Conservation (phyloP, 2,888 invertebrate genomes). For the Dinocampus coccinellae region DNA sequence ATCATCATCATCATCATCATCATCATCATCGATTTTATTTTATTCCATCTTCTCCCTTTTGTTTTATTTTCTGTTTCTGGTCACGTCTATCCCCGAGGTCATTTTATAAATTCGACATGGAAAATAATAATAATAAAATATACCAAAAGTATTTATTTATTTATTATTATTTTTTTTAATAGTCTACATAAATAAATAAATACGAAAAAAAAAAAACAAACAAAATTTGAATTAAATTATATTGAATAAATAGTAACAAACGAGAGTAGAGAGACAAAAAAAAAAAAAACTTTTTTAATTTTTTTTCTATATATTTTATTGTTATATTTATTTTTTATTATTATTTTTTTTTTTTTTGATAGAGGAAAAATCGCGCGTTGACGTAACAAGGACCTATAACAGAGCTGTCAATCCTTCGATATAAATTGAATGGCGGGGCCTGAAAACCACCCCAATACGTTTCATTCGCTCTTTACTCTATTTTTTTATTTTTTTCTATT, state of each 20-base stretch:
- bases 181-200: too few relatives aligned
- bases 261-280: too few relatives aligned
- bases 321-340: background rate
- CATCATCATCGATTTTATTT: constrained; percentile 31
- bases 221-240: too few relatives aligned
- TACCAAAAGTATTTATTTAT: too few relatives aligned
- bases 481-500: constrained; percentile 50
- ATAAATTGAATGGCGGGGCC: constrained; percentile 66
- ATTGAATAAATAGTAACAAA: too few relatives aligned
- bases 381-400: constrained; percentile 66
- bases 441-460: constrained; percentile 60
- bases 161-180: too few relatives aligned
- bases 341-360: constrained; percentile 22
- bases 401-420: constrained; percentile 68
- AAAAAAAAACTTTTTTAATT: too few relatives aligned
- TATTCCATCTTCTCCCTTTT: background rate
- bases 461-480: constrained; percentile 43
- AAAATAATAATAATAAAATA: too few relatives aligned
- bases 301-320: background rate
- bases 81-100: constrained; percentile 25
- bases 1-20: constrained; percentile 24
- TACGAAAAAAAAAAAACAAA: too few relatives aligned
- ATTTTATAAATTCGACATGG: background rate
- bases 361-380: constrained; percentile 44
- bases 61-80: background rate